Conservation (phyloP, 2,888 invertebrate genomes). For the Scaptomyza parva region DNA sequence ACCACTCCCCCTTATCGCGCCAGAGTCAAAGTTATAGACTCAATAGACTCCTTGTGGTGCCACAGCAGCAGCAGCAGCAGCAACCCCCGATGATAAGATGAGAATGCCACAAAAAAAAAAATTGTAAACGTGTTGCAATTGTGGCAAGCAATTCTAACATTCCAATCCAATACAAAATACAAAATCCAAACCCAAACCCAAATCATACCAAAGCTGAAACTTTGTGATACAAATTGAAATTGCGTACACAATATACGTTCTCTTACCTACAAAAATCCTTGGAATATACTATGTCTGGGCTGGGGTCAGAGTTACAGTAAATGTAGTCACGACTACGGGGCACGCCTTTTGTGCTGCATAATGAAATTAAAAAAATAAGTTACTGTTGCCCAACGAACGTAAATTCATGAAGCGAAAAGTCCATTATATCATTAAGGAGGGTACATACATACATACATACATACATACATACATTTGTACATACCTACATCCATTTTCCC, state of each 20-base stretch:
- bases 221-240: conserved; percentile 71
- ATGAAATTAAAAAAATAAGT: conserved; percentile 84
- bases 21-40: conserved; percentile 33
- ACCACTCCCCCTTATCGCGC: conserved; percentile 70
- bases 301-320: conserved; percentile 16
- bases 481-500: conserved; percentile 13
- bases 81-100: conserved; percentile 51
- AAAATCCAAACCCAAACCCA: conserved; percentile 29
- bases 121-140: conserved; percentile 49
- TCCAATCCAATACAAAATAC: background rate
- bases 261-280: background rate
- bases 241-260: conserved; percentile 57
- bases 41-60: conserved; percentile 19
- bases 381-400: conserved; percentile 75
- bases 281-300: background rate
- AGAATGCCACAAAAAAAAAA: conserved; percentile 54
- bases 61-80: conserved; percentile 12
- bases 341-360: conserved; percentile 80
- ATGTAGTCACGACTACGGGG: conserved; percentile 34
- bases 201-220: conserved; percentile 28
- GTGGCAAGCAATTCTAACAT: conserved; percentile 34
- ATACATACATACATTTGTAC: too few relatives aligned
- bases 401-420: conserved; percentile 65
- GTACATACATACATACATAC: background rate
- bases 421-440: conserved; percentile 81